Evolutionary conservation across 2,113 vertebrate species (phyloP), one percentile per base, ranked within the genome.

Genomic region (Ardeotis arabs): DNA sequence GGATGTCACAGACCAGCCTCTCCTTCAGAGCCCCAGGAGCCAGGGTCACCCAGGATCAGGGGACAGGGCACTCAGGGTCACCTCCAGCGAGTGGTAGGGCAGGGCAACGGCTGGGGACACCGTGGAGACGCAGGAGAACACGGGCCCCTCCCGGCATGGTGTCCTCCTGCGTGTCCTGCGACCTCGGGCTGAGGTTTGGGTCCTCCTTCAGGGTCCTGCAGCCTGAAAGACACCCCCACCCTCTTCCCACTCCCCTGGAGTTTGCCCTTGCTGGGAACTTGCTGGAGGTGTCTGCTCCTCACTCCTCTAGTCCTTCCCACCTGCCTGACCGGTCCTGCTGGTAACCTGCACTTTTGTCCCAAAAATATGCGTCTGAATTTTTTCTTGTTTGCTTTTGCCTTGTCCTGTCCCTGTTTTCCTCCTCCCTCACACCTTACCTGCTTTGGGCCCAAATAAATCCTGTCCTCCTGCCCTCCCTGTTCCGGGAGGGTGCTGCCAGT

Each of bases 71-170:
- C n/a, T 35, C 1, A 2, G 25, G 25, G 13, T 37, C 44, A 49
- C 11, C 53, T 73, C 29, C 64, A n/a, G 37, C 1, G 3, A 84
- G 63, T 5, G 5, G 50, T 53, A 35, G 55, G 37, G 5, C 35
- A 53, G 33, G 52, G 52, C 33, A 70, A 47, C 4, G 11, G 44
- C 79, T 63, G 63, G 27, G 31, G 53, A 23, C 59, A 53, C 6
- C 39, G 53, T 3, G 3, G 21, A 39, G 79, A 24, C 1, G 8
- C 60, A 25, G 24, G 16, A 17, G 37, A 45, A 5, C 1, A 0
- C 2, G 1, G 41, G 27, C 77, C 45, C 27, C 6, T 47, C 60
- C 33, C 50, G 29, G 58, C 53, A 17, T 2, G 14, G 29, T 28
- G 37, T 31, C 37, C 14, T 66, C 29, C 56, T 23, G 29, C 4